Evolutionary conservation across 2,888 invertebrate species (phyloP).

Genomic region (Dinocampus coccinellae): DNA sequence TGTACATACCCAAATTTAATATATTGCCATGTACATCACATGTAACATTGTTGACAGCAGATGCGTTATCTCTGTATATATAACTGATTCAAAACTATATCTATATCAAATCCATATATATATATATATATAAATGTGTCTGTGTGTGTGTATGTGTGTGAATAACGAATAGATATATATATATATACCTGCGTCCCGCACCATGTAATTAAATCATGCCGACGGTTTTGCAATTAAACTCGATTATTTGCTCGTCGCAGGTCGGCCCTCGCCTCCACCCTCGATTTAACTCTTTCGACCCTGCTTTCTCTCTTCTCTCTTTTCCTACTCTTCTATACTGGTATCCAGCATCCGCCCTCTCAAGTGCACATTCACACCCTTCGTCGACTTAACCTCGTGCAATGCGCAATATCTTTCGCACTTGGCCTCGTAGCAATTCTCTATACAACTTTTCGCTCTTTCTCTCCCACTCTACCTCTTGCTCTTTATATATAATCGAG

Average conservation of each 20-base stretch:
- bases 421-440: slow-evolving; percentile 44
- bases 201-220: slow-evolving; percentile 69
- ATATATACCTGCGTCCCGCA: slow-evolving; percentile 52
- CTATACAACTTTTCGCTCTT: slow-evolving; percentile 30
- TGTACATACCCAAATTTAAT: not conserved
- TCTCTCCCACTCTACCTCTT: not conserved
- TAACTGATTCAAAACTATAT: slow-evolving; percentile 2
- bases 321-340: slow-evolving; percentile 45
- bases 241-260: slow-evolving; percentile 69
- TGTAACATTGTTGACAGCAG: slow-evolving; percentile 24
- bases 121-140: slow-evolving; percentile 25
- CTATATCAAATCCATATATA: slow-evolving; percentile 3
- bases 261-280: slow-evolving; percentile 51
- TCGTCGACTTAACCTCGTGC: slow-evolving; percentile 33
- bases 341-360: slow-evolving; percentile 32
- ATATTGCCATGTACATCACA: slow-evolving; percentile 18
- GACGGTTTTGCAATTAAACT: slow-evolving; percentile 70
- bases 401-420: slow-evolving; percentile 56
- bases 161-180: slow-evolving; percentile 39
- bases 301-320: slow-evolving; percentile 33
- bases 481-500: not conserved
- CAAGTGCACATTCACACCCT: slow-evolving; percentile 24
- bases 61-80: slow-evolving; percentile 7
- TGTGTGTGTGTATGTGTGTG: too few species aligned
- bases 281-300: slow-evolving; percentile 66